Evolutionary conservation across 1,140 invertebrate genomes (phyloP).

Genomic region (Drosophila yakuba): DNA sequence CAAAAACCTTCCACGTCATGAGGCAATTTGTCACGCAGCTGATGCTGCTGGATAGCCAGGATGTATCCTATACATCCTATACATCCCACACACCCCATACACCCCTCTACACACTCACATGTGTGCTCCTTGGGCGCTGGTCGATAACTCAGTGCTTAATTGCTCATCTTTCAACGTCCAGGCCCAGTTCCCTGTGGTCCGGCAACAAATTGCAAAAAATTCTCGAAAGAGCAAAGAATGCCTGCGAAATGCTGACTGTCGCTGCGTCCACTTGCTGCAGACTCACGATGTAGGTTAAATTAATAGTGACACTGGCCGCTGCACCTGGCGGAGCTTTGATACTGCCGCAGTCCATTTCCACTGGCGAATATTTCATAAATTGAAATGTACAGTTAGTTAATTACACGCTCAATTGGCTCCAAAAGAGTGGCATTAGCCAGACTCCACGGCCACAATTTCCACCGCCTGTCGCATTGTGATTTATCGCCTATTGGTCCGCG

Average conservation of each 20-base stretch:
- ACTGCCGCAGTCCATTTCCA: slow-evolving; percentile 33
- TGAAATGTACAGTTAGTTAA: slow-evolving; percentile 82
- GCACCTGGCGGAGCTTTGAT: slow-evolving; percentile 59
- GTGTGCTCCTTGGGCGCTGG: slow-evolving; percentile 27
- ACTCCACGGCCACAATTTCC: slow-evolving; percentile 28
- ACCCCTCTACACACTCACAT: neutral
- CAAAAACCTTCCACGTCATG: slow-evolving; percentile 62
- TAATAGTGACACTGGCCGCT: slow-evolving; percentile 73
- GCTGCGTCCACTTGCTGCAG: slow-evolving; percentile 54
- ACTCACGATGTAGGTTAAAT: slow-evolving; percentile 73
- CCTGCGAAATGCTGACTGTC: slow-evolving; percentile 62
- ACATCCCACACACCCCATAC: too few relatives aligned
- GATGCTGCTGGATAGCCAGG: slow-evolving; percentile 32
- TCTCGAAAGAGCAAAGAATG: slow-evolving; percentile 22
- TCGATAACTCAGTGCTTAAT: slow-evolving; percentile 81
- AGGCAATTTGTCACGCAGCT: slow-evolving; percentile 70
- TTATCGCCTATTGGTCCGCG: slow-evolving; percentile 59
- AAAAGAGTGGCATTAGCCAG: slow-evolving; percentile 69
- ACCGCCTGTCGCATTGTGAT: slow-evolving; percentile 59
- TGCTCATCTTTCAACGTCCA: slow-evolving; percentile 79
- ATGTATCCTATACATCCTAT: slow-evolving; percentile 1
- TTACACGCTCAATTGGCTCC: slow-evolving; percentile 75
- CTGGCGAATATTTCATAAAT: slow-evolving; percentile 74
- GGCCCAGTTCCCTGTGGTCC: slow-evolving; percentile 19
- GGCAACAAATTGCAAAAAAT: slow-evolving; percentile 63